Base-by-base conservation (phyloP, 2,113 vertebrate species). In the Pseudorasbora parva region DNA sequence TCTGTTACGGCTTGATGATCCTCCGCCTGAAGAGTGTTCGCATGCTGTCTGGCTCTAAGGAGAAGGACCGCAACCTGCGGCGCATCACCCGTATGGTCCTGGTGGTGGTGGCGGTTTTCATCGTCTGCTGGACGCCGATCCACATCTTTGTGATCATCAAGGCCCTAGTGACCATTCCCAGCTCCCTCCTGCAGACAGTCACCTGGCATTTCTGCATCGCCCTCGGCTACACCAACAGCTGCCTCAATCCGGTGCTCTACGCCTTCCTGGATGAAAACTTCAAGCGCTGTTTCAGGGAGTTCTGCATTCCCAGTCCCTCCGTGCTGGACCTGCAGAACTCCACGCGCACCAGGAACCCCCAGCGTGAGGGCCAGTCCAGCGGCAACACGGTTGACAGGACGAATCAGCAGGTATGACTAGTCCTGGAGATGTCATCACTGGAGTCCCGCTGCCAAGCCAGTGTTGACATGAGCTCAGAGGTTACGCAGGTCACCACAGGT, bases 201-300 rank as follows among this genome's bases (percentile, higher is more conserved):
- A 97, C 98, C 84, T 99, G 98, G 98, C 98, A 99, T 91, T 98
- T 99, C 93, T 99, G 98, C 92, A 99, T 99, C 66, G 96, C 98
- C 37, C 93, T 99, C 81, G 98, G 98, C 80, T 99, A 99, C 89
- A 98, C 96, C 84, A 99, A 99, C 94, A 99, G 98, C 93, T 99
- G 98, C 89, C 96, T 99, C 88, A 99, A 99, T 89, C 98, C 98
- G 0, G 96, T 99, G 81, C 97, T 99, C 62, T 99, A 99, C 11
- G 98, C 97, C 11, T 99, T 98, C 93, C 93, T 99, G 92, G 98
- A 99, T 81, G 98, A 99, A 92, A 99, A 99, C 94, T 99, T 99
- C 92, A 99, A 99, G 90, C 94, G 98, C 71, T 99, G 98, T 89
- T 99, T 99, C 93, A 94, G 97, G 86, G 98, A 99, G 93, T 99